These are phyloP conservation scores for Pocillopora damicornis DNA, from an alignment of 64 coral and sea anemone genomes.

Conservation along the genomic window DNA sequence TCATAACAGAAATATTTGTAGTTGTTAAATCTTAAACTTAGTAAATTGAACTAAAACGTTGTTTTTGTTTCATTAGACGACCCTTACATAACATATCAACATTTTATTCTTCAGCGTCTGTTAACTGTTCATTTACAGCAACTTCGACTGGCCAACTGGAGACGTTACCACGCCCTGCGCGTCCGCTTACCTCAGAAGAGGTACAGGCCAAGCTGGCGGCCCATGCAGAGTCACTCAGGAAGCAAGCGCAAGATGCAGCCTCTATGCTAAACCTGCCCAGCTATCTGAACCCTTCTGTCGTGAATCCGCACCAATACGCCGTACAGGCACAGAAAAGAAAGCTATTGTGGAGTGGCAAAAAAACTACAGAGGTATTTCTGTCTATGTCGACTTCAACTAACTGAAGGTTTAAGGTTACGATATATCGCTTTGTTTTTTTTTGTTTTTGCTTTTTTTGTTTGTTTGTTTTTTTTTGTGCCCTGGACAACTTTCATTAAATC, in stretches of 20 bases:
- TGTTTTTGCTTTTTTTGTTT: too few relatives aligned
- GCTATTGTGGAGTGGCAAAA: slow-evolving; percentile 88
- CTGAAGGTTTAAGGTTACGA: too few relatives aligned
- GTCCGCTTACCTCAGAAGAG: slow-evolving; percentile 79
- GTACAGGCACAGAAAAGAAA: slow-evolving; percentile 93
- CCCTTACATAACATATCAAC: neutral
- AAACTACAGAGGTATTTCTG: slow-evolving; percentile 51
- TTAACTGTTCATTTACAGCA: slow-evolving; percentile 1
- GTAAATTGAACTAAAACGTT: too few relatives aligned
- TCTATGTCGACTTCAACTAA: too few relatives aligned
- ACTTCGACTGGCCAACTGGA: slow-evolving; percentile 7
- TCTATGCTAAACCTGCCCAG: slow-evolving; percentile 79
- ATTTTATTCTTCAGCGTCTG: neutral
- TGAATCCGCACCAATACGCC: slow-evolving; percentile 93
- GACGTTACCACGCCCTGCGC: slow-evolving; percentile 43
- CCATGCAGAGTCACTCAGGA: slow-evolving; percentile 71
- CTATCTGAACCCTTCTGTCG: slow-evolving; percentile 95
- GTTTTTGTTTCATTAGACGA: too few relatives aligned
- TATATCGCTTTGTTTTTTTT: too few relatives aligned
- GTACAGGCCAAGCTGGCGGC: slow-evolving; percentile 83
- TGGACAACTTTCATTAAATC: too few relatives aligned
- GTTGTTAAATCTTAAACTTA: too few relatives aligned
- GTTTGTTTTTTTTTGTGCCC: too few relatives aligned
- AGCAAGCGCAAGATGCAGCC: slow-evolving; percentile 80
- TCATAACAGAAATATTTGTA: neutral